A percentile compares a stretch with the other conserved stretches of the same genome.
Conservation (phyloP, 2,113 vertebrate genomes). For the Dipodomys spectabilis region DNA sequence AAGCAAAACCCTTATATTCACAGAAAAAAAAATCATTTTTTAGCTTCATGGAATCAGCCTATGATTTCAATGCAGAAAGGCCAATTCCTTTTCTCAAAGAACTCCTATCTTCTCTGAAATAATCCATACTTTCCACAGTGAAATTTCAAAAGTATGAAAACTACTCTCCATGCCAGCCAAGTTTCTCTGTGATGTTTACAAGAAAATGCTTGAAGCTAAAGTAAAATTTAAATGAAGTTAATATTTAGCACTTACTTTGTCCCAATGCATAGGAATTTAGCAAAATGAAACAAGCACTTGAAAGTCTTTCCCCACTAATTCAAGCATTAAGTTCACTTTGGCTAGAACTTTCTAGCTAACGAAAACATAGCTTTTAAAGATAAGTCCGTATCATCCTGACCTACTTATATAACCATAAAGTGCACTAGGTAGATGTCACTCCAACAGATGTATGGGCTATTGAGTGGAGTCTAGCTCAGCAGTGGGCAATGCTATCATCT, state of each 20-base stretch:
- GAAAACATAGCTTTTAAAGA: slow-evolving; percentile 58
- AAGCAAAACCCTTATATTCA: neutral
- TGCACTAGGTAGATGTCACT: slow-evolving; percentile 42
- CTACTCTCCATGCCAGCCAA: neutral
- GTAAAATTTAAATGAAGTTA: slow-evolving; percentile 18
- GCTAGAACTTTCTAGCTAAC: slow-evolving; percentile 40
- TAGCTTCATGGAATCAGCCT: neutral
- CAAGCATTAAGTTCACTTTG: neutral
- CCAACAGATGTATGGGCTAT: slow-evolving; percentile 67
- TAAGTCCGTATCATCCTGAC: slow-evolving; percentile 31
- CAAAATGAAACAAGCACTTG: slow-evolving; percentile 9
- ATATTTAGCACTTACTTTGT: slow-evolving; percentile 45
- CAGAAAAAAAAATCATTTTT: neutral
- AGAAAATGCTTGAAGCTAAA: slow-evolving; percentile 45
- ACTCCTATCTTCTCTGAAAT: slow-evolving; percentile 16
- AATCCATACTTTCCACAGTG: slow-evolving; percentile 31
- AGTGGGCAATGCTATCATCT: slow-evolving; percentile 63
- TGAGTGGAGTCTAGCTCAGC: slow-evolving; percentile 64
- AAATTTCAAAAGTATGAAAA: slow-evolving; percentile 52
- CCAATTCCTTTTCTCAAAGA: neutral
- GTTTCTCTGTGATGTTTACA: neutral
- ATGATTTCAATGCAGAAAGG: slow-evolving; percentile 40
- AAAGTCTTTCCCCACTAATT: slow-evolving; percentile 17
- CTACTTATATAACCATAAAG: slow-evolving; percentile 40
- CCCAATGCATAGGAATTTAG: slow-evolving; percentile 30